These are phyloP conservation scores for Natator depressus DNA, from an alignment of 2,113 vertebrate species.

Conservation along the genomic window DNA sequence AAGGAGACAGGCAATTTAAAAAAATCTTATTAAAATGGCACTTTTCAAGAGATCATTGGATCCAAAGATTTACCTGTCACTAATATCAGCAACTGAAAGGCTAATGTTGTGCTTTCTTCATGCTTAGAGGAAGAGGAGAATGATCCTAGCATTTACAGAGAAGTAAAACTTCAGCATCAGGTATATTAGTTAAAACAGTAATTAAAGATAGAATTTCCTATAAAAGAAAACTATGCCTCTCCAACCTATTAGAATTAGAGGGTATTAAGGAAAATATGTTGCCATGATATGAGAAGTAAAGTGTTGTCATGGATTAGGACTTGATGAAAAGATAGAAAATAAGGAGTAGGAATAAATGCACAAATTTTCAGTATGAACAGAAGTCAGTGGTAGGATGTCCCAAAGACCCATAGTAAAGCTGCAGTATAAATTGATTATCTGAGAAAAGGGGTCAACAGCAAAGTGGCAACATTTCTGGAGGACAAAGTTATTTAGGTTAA, in stretches of 20 bases:
- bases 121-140: background rate
- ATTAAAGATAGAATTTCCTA: background rate
- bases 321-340: background rate
- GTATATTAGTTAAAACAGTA: background rate
- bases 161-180: background rate
- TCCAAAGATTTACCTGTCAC: background rate
- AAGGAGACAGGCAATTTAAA: background rate
- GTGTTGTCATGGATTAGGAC: background rate
- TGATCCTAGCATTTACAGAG: background rate
- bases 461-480: background rate
- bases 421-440: background rate
- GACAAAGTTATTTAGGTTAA: background rate
- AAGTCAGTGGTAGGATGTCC: background rate
- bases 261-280: background rate
- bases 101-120: background rate
- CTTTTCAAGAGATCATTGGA: background rate
- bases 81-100: background rate
- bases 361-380: fast-evolving
- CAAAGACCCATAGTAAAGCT: background rate
- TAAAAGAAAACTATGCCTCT: background rate
- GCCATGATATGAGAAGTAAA: background rate
- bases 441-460: background rate
- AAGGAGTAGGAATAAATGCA: background rate
- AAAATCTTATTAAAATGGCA: background rate
- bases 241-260: background rate